Evolutionary conservation across 2,888 invertebrate genomes (phyloP), one percentile per base, ranked within the genome.

Genomic region (Chaetoderma sp.): DNA sequence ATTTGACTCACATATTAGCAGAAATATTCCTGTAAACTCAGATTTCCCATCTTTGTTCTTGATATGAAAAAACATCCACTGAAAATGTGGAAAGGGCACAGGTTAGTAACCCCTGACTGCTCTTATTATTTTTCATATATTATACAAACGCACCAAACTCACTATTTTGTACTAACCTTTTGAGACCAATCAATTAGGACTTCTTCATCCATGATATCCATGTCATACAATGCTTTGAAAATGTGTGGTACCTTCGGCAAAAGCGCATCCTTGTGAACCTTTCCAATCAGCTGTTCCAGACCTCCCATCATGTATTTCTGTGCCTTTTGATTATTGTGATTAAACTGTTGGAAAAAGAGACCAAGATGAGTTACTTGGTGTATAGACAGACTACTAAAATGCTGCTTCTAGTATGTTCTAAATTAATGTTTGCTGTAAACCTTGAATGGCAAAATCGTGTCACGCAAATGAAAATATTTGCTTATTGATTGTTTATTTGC

Each of bases 111-210:
- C n/a, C n/a, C n/a, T n/a, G n/a, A n/a, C n/a, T n/a, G n/a, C n/a
- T n/a, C n/a, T n/a, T n/a, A n/a, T n/a, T n/a, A n/a, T n/a, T n/a
- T n/a, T n/a, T n/a, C n/a, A n/a, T n/a, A n/a, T n/a, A n/a, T n/a
- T n/a, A n/a, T n/a, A n/a, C n/a, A n/a, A n/a, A n/a, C n/a, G n/a
- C n/a, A n/a, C n/a, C n/a, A n/a, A n/a, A n/a, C n/a, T n/a, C n/a
- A n/a, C n/a, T n/a, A n/a, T n/a, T n/a, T n/a, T n/a, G n/a, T n/a
- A 60, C 59, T 54, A 59, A 95, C 93, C 90, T 97, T 98, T 78
- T 92, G 93, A 8, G 93, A 92, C 99, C 99, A 99, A 73, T 98
- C 97, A 70, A 98, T 88, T 76, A 99, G 90, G 52, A 94, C 92
- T 83, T 94, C 93, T 88, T 99, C 99, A 75, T 96, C 96, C 79